Conservation (phyloP, 2,113 vertebrate genomes). For the Globicephala melas region DNA sequence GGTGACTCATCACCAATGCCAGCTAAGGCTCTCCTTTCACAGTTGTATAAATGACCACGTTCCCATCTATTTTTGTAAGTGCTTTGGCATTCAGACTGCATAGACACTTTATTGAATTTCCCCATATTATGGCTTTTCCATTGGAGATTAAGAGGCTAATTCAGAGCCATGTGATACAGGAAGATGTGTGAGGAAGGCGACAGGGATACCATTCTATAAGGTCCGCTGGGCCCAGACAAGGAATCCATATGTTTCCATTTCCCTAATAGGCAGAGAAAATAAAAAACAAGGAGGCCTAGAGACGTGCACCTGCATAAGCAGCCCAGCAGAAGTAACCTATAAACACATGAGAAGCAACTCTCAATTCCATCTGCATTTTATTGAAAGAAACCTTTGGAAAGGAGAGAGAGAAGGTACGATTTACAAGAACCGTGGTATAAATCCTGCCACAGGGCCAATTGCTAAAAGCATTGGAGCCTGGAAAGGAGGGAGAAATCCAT, state of each 20-base stretch:
- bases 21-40: background rate
- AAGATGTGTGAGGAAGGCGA: slow-evolving; percentile 60
- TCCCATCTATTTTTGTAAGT: slow-evolving; percentile 2
- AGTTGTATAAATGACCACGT: background rate
- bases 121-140: slow-evolving; percentile 43
- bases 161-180: slow-evolving; percentile 32
- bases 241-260: slow-evolving; percentile 59
- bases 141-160: slow-evolving; percentile 47
- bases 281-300: slow-evolving; percentile 48
- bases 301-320: slow-evolving; percentile 16
- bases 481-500: slow-evolving; percentile 37
- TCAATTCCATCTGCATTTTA: slow-evolving; percentile 64
- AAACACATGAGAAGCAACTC: slow-evolving; percentile 62
- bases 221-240: slow-evolving; percentile 43
- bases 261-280: slow-evolving; percentile 58
- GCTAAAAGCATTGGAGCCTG: slow-evolving; percentile 28
- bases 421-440: slow-evolving; percentile 53
- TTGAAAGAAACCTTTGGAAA: slow-evolving; percentile 64
- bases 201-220: slow-evolving; percentile 39
- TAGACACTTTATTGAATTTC: slow-evolving; percentile 59
- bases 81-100: slow-evolving; percentile 49
- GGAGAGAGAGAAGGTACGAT: slow-evolving; percentile 44
- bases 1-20: background rate
- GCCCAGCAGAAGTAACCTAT: slow-evolving; percentile 43
- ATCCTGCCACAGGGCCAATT: slow-evolving; percentile 48